Conservation (phyloP, 2,113 vertebrate species). For the Python bivittatus region DNA sequence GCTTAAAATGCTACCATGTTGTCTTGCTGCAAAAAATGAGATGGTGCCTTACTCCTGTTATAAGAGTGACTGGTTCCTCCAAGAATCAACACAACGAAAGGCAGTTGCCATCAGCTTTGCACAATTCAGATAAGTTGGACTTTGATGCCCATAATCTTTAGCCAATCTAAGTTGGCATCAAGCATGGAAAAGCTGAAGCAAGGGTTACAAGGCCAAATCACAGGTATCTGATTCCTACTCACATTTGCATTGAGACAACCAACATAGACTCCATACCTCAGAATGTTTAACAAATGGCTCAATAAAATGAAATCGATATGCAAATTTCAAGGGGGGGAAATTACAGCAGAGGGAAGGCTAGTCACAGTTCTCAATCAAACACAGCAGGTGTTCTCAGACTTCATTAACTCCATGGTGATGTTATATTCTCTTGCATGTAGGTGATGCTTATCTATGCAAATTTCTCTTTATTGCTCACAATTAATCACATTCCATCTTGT, state of each 20-base stretch:
- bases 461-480: constrained; percentile 22
- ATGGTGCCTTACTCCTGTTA: not conserved
- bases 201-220: not conserved
- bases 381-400: constrained; percentile 34
- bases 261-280: not conserved
- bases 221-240: not conserved
- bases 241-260: not conserved
- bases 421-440: constrained; percentile 16
- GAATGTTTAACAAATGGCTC: constrained; percentile 2
- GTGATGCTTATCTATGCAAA: constrained; percentile 33
- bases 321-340: constrained; percentile 11
- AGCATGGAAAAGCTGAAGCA: not conserved
- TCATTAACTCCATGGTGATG: constrained; percentile 23
- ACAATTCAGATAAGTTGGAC: not conserved
- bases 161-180: not conserved
- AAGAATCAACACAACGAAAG: not conserved
- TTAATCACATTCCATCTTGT: constrained; percentile 31
- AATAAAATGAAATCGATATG: constrained; percentile 1
- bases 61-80: not conserved
- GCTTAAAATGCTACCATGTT: not conserved
- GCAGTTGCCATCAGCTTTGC: not conserved
- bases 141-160: not conserved
- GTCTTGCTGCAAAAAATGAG: not conserved
- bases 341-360: not conserved
- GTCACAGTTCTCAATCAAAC: constrained; percentile 6